Percentiles rank a stretch among this genome's conserved stretches.
Conservation (phyloP, 1,140 invertebrate genomes). For the Solen grandis region DNA sequence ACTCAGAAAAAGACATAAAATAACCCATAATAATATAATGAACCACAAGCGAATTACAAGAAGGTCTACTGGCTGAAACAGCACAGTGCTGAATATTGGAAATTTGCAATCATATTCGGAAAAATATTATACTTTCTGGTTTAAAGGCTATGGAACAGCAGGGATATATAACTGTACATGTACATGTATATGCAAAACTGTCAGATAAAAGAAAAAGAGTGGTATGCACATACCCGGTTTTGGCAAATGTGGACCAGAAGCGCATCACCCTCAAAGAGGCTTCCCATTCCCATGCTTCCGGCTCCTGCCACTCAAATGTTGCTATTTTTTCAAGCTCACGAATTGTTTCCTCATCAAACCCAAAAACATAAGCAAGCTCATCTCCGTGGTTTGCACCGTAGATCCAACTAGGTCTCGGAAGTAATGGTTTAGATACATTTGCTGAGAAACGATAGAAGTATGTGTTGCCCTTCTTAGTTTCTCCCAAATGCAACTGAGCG, state of each 20-base stretch:
- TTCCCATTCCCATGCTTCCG: constrained; percentile 92
- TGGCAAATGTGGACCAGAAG: constrained; percentile 93
- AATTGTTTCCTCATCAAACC: constrained; percentile 34
- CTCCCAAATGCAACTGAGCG: constrained; percentile 20
- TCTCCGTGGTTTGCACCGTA: constrained; percentile 45
- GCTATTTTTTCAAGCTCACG: background rate
- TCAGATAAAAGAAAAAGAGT: too few relatives aligned
- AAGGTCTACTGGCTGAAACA: too few relatives aligned
- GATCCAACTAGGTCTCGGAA: constrained; percentile 11
- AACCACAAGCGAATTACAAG: too few relatives aligned
- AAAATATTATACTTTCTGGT: too few relatives aligned
- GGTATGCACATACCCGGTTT: constrained; percentile 96
- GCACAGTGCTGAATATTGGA: too few relatives aligned
- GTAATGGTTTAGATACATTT: constrained; percentile 3
- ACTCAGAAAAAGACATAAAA: too few relatives aligned
- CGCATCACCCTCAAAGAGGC: constrained; percentile 90
- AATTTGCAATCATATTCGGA: too few relatives aligned
- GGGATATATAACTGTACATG: too few relatives aligned
- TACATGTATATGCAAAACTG: too few relatives aligned
- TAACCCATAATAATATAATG: too few relatives aligned
- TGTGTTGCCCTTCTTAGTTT: constrained; percentile 4
- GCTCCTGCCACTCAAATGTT: constrained; percentile 63
- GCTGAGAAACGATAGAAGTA: constrained; percentile 54
- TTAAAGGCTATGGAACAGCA: too few relatives aligned
- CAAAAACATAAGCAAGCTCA: constrained; percentile 60